Conservation (phyloP, 2,113 vertebrate species). For the Vulpes vulpes region DNA sequence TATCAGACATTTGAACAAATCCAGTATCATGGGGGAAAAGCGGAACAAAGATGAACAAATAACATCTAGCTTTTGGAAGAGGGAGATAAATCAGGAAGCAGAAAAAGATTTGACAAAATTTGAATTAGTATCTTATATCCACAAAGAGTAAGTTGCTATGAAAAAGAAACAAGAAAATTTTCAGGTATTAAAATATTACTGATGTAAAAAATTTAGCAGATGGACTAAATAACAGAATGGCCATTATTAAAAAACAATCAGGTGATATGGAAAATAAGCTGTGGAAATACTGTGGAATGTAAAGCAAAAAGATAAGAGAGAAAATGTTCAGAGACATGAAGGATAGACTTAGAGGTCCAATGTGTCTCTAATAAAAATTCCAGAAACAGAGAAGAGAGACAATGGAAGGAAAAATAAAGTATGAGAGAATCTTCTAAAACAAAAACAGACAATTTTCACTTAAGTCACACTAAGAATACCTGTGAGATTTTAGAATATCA, state of each 20-base stretch:
- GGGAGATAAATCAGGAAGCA: conserved; percentile 45
- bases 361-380: neutral
- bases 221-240: neutral
- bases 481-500: conserved; percentile 4
- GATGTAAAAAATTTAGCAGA: neutral
- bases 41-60: neutral
- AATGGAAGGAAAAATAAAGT: neutral
- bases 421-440: neutral
- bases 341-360: neutral
- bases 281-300: neutral
- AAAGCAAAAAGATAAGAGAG: neutral
- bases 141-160: neutral
- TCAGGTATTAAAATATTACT: neutral
- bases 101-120: neutral
- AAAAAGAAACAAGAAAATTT: neutral
- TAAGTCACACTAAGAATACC: neutral
- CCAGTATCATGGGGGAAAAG: neutral
- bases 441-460: neutral
- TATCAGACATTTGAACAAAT: conserved; percentile 31
- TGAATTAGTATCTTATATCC: neutral
- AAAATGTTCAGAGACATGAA: neutral
- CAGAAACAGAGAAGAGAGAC: neutral
- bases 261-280: neutral
- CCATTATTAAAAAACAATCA: neutral
- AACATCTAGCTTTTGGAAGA: neutral